Conservation (phyloP, 2,113 vertebrate species). For the Oreochromis niloticus region DNA sequence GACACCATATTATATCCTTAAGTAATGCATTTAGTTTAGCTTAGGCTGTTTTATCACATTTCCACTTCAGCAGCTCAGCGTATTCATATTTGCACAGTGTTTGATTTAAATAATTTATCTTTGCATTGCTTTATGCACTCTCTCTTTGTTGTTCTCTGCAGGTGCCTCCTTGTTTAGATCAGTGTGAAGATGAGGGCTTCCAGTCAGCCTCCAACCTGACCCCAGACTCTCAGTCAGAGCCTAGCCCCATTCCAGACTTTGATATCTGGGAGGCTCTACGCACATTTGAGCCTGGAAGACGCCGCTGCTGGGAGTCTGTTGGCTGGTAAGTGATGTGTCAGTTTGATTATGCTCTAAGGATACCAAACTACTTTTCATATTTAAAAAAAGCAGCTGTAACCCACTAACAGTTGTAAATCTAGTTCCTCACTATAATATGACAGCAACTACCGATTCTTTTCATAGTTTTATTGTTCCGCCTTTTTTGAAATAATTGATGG, state of each 20-base stretch:
- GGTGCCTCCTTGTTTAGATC: slow-evolving; percentile 89
- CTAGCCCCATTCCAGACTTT: slow-evolving; percentile 80
- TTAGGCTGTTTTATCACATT: neutral
- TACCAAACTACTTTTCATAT: neutral
- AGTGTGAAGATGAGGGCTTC: slow-evolving; percentile 96
- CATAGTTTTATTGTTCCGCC: neutral
- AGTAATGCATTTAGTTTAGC: neutral
- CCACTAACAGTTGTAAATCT: neutral
- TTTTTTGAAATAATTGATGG: neutral
- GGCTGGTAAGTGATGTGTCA: slow-evolving; percentile 79
- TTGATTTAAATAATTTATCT: neutral
- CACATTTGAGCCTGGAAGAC: slow-evolving; percentile 80
- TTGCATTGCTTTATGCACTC: neutral
- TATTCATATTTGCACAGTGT: neutral
- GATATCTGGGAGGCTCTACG: slow-evolving; percentile 90
- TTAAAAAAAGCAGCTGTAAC: neutral
- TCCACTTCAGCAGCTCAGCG: neutral
- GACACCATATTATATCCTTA: neutral
- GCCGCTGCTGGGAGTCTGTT: slow-evolving; percentile 93
- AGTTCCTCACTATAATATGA: neutral
- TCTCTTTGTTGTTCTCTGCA: slow-evolving; percentile 34
- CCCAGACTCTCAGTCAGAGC: slow-evolving; percentile 94
- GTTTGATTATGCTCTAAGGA: neutral
- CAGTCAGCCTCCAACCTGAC: slow-evolving; percentile 95
- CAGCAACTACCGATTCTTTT: neutral